Evolutionary conservation across 2,888 invertebrate genomes (phyloP), one percentile per base, ranked within the genome.

Genomic region (Eupithecia tripunctaria): DNA sequence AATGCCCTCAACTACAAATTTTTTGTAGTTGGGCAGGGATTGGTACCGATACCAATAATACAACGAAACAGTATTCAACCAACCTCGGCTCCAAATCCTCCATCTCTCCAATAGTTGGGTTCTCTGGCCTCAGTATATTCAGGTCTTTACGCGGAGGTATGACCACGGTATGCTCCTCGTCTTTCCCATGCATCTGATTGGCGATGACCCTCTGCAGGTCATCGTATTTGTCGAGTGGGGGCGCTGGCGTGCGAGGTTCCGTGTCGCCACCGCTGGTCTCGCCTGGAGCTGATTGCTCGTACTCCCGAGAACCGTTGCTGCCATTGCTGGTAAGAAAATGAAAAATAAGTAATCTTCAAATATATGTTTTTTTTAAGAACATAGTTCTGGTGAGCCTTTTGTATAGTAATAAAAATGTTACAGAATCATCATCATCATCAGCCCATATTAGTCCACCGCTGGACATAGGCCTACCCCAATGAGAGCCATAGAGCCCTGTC

Each of bases 31-130:
- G n/a, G n/a, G n/a, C n/a, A n/a, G n/a, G n/a, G n/a, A n/a, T n/a
- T n/a, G n/a, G n/a, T 32, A 32, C 2, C 32, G 2, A 29, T 29
- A 32, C 32, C 32, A 3, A 32, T 6, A 32, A 47, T 0, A 47
- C 47, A 47, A 47, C 2, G n/a, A 47, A 47, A 47, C 25, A 21
- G 18, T 38, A 10, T 63, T 12, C 63, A 12, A 41, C 36, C 1
- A 32, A n/a, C 96, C 95, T 95, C 15, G 94, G 90, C 80, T 94
- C 95, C 74, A 95, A 84, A 63, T 95, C 96, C 84, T 96, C 96
- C 88, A 97, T 89, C 81, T 97, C 96, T 0, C 95, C 96, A 73
- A 98, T 94, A 5, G 96, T 96, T 0, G 97, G 97, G 88, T 97
- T 97, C 76, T 96, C 95, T 1, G 94, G 91, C 70, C 94, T 88